Conservation (phyloP, 1,140 invertebrate species). For the Sesamia nonagrioides region DNA sequence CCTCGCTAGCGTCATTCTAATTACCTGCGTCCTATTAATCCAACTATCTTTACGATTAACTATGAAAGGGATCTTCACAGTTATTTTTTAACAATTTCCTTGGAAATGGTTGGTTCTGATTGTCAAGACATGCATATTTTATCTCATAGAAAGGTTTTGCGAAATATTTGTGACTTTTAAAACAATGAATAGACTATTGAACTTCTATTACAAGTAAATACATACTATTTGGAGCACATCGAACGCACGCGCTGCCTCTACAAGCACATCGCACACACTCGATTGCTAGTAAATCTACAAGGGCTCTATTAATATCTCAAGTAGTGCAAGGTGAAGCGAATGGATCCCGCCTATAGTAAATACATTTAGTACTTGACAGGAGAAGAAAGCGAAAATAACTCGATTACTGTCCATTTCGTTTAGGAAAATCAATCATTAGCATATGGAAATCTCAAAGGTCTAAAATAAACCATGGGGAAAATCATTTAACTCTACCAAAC, state of each 20-base stretch:
- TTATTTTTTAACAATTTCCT: too few species aligned
- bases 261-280: background rate
- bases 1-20: too few species aligned
- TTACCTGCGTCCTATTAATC: too few species aligned
- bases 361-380: background rate
- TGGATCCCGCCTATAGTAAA: constrained; percentile 22
- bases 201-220: background rate
- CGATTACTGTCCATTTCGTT: background rate
- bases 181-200: too few species aligned
- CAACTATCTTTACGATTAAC: too few species aligned
- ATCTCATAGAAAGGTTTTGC: background rate
- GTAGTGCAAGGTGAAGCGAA: constrained; percentile 30
- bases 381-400: constrained; percentile 7
- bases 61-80: too few species aligned
- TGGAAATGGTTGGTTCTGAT: too few species aligned
- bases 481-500: too few species aligned
- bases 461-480: too few species aligned
- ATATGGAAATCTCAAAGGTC: too few species aligned
- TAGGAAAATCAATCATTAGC: background rate
- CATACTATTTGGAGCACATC: background rate
- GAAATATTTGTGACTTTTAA: background rate
- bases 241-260: background rate
- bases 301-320: constrained; percentile 32
- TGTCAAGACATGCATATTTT: too few species aligned
- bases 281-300: background rate